Conservation (phyloP, 2,888 invertebrate species). For the Limulus polyphemus region DNA sequence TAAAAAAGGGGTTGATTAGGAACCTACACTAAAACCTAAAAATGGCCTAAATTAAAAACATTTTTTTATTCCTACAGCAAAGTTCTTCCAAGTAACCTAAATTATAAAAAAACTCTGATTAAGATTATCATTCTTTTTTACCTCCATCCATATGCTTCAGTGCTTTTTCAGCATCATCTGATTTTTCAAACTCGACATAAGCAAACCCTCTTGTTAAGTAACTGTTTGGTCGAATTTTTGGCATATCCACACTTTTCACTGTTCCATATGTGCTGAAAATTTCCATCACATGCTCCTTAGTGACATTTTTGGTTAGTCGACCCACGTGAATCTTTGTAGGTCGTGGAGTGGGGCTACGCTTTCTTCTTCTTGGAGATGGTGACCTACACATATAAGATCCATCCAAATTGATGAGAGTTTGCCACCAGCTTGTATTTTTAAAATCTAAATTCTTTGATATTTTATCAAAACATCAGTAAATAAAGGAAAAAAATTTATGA, state of each 20-base stretch:
- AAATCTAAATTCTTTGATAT: background rate
- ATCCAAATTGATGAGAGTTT: background rate
- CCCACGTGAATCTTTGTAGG: conserved; percentile 91
- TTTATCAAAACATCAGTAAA: background rate
- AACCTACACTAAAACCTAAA: too few relatives aligned
- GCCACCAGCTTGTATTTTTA: conserved; percentile 2
- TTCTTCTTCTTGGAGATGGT: conserved; percentile 48
- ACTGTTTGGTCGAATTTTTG: conserved; percentile 72
- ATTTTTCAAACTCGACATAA: conserved; percentile 83
- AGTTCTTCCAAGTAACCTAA: too few relatives aligned
- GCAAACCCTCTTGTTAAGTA: conserved; percentile 84
- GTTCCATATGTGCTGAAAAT: conserved; percentile 54
- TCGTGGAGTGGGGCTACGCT: conserved; percentile 54
- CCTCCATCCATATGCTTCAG: conserved; percentile 99
- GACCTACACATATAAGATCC: conserved; percentile 1
- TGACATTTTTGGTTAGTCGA: conserved; percentile 79
- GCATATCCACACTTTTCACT: conserved; percentile 79
- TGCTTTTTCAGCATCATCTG: conserved; percentile 94
- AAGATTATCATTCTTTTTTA: conserved; percentile 31
- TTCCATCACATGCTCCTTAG: conserved; percentile 67
- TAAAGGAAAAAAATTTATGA: background rate
- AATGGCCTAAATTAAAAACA: too few relatives aligned
- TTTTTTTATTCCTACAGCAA: too few relatives aligned
- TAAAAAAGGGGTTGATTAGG: too few relatives aligned
- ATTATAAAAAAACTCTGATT: background rate